phyloP scores from a whole-genome alignment of 1,140 invertebrate genomes.

The Drosophila varians region DNA sequence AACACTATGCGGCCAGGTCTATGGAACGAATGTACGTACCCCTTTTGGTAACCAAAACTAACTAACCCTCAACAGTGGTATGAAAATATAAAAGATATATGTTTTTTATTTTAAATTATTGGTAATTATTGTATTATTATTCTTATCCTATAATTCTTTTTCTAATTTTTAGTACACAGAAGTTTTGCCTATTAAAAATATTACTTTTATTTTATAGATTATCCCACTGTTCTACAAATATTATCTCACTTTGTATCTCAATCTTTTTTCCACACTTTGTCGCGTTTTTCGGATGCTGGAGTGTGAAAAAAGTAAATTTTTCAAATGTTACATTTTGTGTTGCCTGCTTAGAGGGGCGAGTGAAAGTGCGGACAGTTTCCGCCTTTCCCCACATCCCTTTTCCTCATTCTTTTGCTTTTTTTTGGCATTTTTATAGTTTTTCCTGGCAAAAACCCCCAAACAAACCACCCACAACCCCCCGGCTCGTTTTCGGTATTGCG shows the following conservation, averaged over 20 bases:
- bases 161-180: too few species aligned
- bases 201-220: not conserved
- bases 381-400: slow-evolving; percentile 26
- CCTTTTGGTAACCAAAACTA: slow-evolving; percentile 22
- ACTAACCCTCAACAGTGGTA: not conserved
- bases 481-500: slow-evolving; percentile 42
- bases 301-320: slow-evolving; percentile 80
- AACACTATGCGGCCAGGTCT: slow-evolving; percentile 60
- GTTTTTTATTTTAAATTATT: not conserved
- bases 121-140: too few species aligned
- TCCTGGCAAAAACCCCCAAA: slow-evolving; percentile 31
- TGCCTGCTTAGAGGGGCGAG: slow-evolving; percentile 61
- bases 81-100: not conserved
- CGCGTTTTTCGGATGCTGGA: slow-evolving; percentile 23
- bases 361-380: slow-evolving; percentile 53
- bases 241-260: not conserved
- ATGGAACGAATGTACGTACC: slow-evolving; percentile 36
- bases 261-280: not conserved
- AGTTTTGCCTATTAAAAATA: too few species aligned
- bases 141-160: too few species aligned
- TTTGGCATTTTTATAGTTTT: slow-evolving; percentile 72
- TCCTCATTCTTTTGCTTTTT: slow-evolving; percentile 17
- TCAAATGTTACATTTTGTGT: slow-evolving; percentile 75
- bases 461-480: slow-evolving; percentile 13
- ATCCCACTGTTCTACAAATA: slow-evolving; percentile 4